These are phyloP conservation scores for Mionectes olivaceus DNA, from an alignment of 2,797 vertebrate genomes.

Conservation along the genomic window DNA sequence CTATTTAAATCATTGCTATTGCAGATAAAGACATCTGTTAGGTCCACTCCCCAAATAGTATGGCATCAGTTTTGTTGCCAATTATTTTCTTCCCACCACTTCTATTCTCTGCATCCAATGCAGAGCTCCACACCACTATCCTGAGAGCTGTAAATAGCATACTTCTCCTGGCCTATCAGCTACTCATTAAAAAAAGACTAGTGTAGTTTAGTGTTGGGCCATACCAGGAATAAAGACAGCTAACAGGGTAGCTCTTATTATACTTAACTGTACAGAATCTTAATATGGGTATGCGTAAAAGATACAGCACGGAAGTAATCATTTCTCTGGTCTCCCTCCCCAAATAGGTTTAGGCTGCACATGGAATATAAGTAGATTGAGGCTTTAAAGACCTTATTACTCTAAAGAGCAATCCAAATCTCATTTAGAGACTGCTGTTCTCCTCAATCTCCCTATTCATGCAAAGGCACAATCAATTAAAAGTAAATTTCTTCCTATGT, in stretches of 20 bases:
- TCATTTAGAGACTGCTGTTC: neutral
- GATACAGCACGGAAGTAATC: neutral
- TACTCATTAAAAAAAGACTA: neutral
- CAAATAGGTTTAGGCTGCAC: neutral
- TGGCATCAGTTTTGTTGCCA: neutral
- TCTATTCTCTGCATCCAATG: neutral
- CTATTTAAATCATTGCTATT: neutral
- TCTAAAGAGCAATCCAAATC: neutral
- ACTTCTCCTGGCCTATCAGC: neutral
- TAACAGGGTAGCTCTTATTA: neutral
- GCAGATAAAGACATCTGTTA: neutral
- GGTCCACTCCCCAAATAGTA: neutral
- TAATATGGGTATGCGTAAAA: neutral
- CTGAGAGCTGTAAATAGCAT: neutral
- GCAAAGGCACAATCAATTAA: neutral
- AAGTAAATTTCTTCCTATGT: neutral
- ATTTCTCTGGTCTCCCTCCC: neutral
- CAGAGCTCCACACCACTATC: neutral
- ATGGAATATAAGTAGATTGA: neutral
- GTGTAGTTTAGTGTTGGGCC: neutral
- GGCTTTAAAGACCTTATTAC: neutral
- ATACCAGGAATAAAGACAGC: neutral
- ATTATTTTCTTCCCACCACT: neutral
- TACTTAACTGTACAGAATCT: neutral
- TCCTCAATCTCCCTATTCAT: neutral